Conservation (phyloP, 92 coral and sea anemone species). For the Chrysogorgia sp. region DNA sequence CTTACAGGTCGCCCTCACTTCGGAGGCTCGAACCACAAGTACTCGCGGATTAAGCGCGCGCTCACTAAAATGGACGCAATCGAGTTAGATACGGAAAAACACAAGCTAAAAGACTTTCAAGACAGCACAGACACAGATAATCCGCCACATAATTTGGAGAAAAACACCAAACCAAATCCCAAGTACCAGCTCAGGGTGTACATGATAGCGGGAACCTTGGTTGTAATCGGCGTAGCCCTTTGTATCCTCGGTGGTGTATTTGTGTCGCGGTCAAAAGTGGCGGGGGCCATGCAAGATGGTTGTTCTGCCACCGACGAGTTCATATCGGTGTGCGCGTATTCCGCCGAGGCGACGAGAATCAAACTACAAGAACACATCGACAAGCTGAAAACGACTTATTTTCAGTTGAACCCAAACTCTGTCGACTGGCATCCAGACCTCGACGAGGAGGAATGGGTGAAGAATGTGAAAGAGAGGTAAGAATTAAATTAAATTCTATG, state of each 20-base stretch:
- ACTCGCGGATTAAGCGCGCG: no score
- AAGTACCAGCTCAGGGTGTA: neutral
- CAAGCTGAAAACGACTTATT: conserved; percentile 70
- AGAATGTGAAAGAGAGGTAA: conserved; percentile 36
- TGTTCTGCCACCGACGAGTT: neutral
- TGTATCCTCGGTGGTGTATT: conserved; percentile 16
- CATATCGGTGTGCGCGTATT: conserved; percentile 40
- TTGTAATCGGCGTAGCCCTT: conserved; percentile 1
- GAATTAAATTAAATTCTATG: neutral
- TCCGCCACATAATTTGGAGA: neutral
- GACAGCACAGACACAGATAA: neutral
- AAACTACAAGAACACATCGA: conserved; percentile 72
- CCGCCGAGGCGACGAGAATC: conserved; percentile 65
- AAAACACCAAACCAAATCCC: neutral
- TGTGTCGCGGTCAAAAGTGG: conserved; percentile 7
- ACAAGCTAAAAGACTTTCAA: neutral
- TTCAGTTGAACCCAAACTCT: conserved; percentile 61
- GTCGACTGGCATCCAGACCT: conserved; percentile 58
- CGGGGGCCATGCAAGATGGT: no score
- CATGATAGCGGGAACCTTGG: conserved; percentile 3
- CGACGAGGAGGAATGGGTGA: conserved; percentile 54
- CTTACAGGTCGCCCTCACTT: neutral
- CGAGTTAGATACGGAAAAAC: neutral
- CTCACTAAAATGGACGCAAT: conserved; percentile 2
- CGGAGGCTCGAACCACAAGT: no score